Percentiles rank a stretch among this genome's conserved stretches.
Evolutionary conservation across 2,113 vertebrate species (phyloP).

Genomic region (Piprites chloris): DNA sequence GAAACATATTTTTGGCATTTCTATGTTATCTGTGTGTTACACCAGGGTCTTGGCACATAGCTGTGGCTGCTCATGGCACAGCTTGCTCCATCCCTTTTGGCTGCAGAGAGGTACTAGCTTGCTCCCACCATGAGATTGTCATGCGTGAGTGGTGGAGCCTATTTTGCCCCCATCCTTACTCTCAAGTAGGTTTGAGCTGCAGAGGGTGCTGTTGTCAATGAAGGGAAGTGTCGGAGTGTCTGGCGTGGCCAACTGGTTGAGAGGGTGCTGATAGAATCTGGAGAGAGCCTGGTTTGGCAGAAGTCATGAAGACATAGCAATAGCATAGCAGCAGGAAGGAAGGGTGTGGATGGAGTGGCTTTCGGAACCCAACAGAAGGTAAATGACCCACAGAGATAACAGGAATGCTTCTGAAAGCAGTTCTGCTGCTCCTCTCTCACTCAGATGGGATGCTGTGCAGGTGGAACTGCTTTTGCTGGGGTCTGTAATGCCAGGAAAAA

Average conservation of each 20-base stretch:
- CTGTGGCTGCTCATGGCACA: neutral
- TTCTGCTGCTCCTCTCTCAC: neutral
- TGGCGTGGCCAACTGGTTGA: neutral
- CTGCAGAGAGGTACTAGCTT: neutral
- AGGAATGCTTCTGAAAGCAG: neutral
- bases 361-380: neutral
- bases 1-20: too few species aligned
- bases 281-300: neutral
- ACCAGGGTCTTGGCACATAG: neutral
- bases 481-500: neutral
- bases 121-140: neutral
- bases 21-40: neutral
- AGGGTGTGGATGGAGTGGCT: neutral
- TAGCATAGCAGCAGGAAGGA: neutral
- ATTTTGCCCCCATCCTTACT: neutral
- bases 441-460: neutral
- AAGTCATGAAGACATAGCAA: neutral
- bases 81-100: neutral
- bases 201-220: neutral
- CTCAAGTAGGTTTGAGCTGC: neutral
- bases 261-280: neutral
- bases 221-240: neutral
- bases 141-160: neutral
- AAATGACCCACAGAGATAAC: neutral
- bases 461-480: neutral